These are phyloP conservation scores for Ranitomeya imitator DNA, from an alignment of 2,113 vertebrate species.

Conservation along the genomic window DNA sequence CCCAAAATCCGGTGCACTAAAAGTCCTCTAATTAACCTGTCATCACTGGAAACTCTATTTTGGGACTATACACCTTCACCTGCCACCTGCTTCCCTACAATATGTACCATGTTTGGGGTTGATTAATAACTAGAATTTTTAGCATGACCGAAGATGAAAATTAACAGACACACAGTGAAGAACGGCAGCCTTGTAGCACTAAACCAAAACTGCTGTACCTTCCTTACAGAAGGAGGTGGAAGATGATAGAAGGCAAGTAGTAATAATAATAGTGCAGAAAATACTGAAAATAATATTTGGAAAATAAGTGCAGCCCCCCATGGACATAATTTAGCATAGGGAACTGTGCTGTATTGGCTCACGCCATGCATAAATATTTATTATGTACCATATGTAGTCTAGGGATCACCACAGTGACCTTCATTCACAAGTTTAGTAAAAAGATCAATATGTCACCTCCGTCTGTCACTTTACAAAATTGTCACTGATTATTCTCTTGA, in stretches of 20 bases:
- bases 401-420: background rate
- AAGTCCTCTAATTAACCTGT: too few species aligned
- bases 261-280: background rate
- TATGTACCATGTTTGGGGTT: background rate
- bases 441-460: slow-evolving; percentile 32
- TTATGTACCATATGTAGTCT: background rate
- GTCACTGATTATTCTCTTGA: background rate
- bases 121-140: background rate
- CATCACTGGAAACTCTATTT: too few species aligned
- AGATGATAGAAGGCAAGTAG: background rate
- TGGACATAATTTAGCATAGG: background rate
- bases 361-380: background rate
- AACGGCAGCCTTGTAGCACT: background rate
- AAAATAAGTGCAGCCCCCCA: background rate
- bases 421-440: background rate
- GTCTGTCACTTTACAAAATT: background rate
- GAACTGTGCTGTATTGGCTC: background rate
- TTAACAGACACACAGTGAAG: background rate
- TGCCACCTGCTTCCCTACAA: too few species aligned
- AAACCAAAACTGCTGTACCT: background rate
- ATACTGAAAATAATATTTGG: background rate
- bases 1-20: too few species aligned
- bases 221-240: background rate
- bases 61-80: too few species aligned
- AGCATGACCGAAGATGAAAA: background rate